Evolutionary conservation across 2,888 invertebrate species (phyloP).

Genomic region (Parascotia fuliginaria): DNA sequence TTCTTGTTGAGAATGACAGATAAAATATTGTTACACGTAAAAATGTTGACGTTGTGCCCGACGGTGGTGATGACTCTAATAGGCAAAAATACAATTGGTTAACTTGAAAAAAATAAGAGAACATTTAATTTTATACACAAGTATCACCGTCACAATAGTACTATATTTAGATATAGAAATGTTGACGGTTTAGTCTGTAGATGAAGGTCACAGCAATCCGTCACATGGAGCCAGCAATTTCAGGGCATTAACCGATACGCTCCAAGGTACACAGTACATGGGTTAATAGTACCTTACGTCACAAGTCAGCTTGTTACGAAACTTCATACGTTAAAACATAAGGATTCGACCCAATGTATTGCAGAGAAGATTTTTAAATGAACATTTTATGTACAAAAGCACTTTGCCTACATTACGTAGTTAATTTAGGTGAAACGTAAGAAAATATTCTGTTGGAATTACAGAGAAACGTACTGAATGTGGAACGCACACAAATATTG

Average conservation of each 20-base stretch:
- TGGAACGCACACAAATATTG: constrained; percentile 32
- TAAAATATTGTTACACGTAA: constrained; percentile 36
- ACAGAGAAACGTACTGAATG: constrained; percentile 32
- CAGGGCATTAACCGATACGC: constrained; percentile 73
- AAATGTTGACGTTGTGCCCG: constrained; percentile 22
- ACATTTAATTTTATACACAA: constrained; percentile 8
- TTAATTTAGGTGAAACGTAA: constrained; percentile 35
- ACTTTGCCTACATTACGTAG: constrained; percentile 32
- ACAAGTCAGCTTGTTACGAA: constrained; percentile 32
- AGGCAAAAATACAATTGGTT: not conserved
- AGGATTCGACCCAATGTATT: constrained; percentile 11
- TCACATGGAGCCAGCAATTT: constrained; percentile 60
- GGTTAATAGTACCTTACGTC: constrained; percentile 28
- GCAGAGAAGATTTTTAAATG: constrained; percentile 33
- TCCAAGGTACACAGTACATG: constrained; percentile 52
- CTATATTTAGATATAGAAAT: constrained; percentile 40
- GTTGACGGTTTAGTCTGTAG: constrained; percentile 41
- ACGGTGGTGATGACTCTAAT: constrained; percentile 19
- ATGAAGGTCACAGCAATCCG: constrained; percentile 59
- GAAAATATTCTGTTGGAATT: constrained; percentile 36
- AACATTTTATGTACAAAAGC: constrained; percentile 43
- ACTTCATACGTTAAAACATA: constrained; percentile 15
- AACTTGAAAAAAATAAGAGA: too few relatives aligned
- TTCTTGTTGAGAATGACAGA: constrained; percentile 41
- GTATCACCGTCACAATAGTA: constrained; percentile 30